phyloP scores from a whole-genome alignment of 2,797 vertebrate species.

The Hemitrygon akajei region DNA sequence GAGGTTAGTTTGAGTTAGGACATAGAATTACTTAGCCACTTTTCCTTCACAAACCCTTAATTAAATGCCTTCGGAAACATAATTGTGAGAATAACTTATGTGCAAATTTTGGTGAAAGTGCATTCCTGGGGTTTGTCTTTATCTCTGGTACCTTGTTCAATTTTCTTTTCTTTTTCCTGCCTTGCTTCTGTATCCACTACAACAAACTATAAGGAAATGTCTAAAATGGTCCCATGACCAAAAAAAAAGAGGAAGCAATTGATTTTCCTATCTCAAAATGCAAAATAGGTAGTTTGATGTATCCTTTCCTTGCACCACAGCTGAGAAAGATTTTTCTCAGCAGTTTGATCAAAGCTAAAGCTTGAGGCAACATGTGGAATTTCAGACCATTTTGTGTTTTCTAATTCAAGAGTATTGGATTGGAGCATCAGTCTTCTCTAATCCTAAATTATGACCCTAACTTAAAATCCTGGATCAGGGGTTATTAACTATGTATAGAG shows the following conservation, averaged over 20 bases:
- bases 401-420: background rate
- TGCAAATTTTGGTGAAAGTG: background rate
- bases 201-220: background rate
- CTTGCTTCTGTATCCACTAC: background rate
- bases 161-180: background rate
- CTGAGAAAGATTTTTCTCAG: background rate
- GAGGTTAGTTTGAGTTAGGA: background rate
- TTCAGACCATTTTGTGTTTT: background rate
- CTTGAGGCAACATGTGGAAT: background rate
- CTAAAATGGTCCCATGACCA: background rate
- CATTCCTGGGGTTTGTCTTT: background rate
- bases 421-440: background rate
- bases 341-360: background rate
- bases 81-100: background rate
- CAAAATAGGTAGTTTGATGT: background rate
- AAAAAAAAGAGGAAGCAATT: background rate
- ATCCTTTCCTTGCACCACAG: background rate
- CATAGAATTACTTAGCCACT: background rate
- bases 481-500: background rate
- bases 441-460: background rate
- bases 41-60: background rate
- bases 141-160: background rate
- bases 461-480: background rate
- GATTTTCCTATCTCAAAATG: background rate
- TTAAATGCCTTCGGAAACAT: background rate